Evolutionary conservation across 2,113 vertebrate species (phyloP), one percentile per base, ranked within the genome.

Genomic region (Microcebus griseorufus): DNA sequence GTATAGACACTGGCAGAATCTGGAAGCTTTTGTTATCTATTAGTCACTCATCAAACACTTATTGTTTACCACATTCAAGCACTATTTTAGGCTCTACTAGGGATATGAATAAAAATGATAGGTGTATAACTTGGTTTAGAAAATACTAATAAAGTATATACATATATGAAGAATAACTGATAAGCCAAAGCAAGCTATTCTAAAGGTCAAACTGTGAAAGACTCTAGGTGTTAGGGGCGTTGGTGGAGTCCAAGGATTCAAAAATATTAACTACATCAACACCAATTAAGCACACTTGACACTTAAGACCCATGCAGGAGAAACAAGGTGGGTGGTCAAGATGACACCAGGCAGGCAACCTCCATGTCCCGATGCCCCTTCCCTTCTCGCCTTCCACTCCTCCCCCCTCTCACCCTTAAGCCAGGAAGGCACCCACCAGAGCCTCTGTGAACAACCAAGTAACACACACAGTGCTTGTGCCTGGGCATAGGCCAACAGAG

Each of bases 21-120:
- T 82, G 69, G 29, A 58, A 89, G 62, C 73, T 37, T 9, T 53
- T 37, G 17, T 42, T 39, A 92, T 58, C 82, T 76, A n/a, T 37
- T n/a, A 88, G 81, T 67, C 85, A 79, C 34, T 96, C 62, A 67
- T 92, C 89, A 89, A 60, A 86, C 81, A 93, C 32, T 34, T 16
- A 67, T 32, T 81, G 53, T n/a, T 82, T 87, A 82, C 11, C 34
- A 79, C 0, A 67, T 60, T 82, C 9, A 39, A 53, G 48, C 25
- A 51, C 45, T 53, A 79, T 58, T 29, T 64, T 82, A 89, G 55
- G 55, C 48, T 73, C 23, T 25, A 13, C 16, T 70, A 64, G n/a
- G 87, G 53, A 89, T 58, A 29, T 42, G 20, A 78, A 90, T 53
- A 45, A 82, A 90, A 80, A 78, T 25, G 11, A 93, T 18, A 81